Conservation (phyloP, 2,113 vertebrate genomes). For the Manacus vitellinus region DNA sequence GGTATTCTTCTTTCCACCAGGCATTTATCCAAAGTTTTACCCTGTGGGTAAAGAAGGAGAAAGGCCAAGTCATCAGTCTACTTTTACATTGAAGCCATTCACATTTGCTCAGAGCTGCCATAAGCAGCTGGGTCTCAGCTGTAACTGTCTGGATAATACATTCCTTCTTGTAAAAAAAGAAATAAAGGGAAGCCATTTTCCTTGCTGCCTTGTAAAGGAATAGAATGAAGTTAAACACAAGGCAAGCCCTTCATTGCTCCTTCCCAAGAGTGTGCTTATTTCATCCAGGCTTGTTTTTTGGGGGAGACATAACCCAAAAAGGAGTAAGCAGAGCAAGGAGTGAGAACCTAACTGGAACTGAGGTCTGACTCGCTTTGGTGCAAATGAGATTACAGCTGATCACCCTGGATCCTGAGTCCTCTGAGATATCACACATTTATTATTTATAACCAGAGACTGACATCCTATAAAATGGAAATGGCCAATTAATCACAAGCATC, state of each 20-base stretch:
- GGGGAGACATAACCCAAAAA: not conserved
- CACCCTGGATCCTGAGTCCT: not conserved
- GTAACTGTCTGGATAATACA: not conserved
- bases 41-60: not conserved
- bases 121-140: constrained; percentile 7
- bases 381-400: not conserved
- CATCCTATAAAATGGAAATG: not conserved
- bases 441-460: not conserved
- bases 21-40: not conserved
- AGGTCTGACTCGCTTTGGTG: not conserved
- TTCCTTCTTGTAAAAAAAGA: not conserved
- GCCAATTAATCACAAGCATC: not conserved
- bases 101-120: not conserved
- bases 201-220: not conserved
- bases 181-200: not conserved
- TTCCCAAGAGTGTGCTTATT: not conserved
- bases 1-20: not conserved
- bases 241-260: not conserved
- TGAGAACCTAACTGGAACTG: not conserved
- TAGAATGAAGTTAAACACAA: not conserved
- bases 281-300: not conserved
- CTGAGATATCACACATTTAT: not conserved
- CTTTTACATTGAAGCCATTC: not conserved
- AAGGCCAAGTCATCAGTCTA: not conserved
- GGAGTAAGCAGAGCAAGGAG: not conserved